Conservation (phyloP, 2,888 invertebrate species). For the Xylocampa areola region DNA sequence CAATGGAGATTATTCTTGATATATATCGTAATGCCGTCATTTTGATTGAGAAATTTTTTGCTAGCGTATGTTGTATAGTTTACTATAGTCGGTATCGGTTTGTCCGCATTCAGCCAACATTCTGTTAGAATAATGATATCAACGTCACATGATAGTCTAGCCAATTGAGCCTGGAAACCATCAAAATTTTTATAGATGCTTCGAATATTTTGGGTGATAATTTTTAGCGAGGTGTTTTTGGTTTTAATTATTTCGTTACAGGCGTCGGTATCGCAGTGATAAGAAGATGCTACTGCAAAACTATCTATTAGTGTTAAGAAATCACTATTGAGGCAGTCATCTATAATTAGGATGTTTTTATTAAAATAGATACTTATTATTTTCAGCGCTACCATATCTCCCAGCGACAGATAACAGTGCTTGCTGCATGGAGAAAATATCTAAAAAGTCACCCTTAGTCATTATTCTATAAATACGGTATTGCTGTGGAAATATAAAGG, state of each 20-base stretch:
- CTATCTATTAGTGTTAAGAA: slow-evolving; percentile 2
- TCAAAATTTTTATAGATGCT: too few relatives aligned
- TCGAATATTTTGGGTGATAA: too few relatives aligned
- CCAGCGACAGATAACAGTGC: too few relatives aligned
- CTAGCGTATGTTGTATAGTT: slow-evolving; percentile 3
- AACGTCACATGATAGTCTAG: neutral
- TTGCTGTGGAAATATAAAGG: too few relatives aligned
- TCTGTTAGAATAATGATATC: slow-evolving; percentile 7
- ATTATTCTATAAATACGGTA: too few relatives aligned
- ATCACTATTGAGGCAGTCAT: too few relatives aligned
- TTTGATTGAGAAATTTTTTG: slow-evolving; percentile 5
- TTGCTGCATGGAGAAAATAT: too few relatives aligned
- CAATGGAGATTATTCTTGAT: slow-evolving; percentile 1
- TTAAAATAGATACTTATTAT: too few relatives aligned
- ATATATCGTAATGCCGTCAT: slow-evolving; percentile 7
- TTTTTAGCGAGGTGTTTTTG: neutral
- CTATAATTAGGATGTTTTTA: too few relatives aligned
- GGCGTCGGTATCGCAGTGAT: slow-evolving; percentile 4
- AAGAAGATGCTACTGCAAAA: slow-evolving; percentile 1
- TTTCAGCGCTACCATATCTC: too few relatives aligned
- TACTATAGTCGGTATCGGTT: slow-evolving; percentile 2
- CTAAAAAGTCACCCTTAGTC: too few relatives aligned
- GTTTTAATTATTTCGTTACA: neutral
- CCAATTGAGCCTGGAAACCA: slow-evolving; percentile 3
- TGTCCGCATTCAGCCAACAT: slow-evolving; percentile 8